These are phyloP conservation scores for Hipparchia sbordonii DNA, from an alignment of 2,888 invertebrate genomes.

Conservation along the genomic window DNA sequence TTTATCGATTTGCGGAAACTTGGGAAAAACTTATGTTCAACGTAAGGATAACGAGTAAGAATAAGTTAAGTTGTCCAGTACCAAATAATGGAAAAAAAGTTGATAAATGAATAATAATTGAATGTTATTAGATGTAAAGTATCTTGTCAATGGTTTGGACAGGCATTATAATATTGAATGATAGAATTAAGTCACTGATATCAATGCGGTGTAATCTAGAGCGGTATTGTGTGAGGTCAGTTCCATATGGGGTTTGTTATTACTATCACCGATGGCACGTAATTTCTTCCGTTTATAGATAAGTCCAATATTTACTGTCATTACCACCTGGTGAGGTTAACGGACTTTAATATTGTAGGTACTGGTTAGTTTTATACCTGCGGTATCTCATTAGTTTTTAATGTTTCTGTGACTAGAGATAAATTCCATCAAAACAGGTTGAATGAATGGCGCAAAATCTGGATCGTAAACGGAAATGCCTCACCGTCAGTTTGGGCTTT, in stretches of 20 bases:
- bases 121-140: conserved; percentile 16
- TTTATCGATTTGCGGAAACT: too few species aligned
- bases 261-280: conserved; percentile 56
- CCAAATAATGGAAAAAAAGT: background rate
- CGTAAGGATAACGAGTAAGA: too few species aligned
- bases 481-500: conserved; percentile 5
- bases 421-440: conserved; percentile 3
- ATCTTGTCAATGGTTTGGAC: conserved; percentile 54
- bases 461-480: conserved; percentile 16
- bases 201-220: conserved; percentile 65
- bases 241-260: conserved; percentile 61
- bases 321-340: conserved; percentile 73
- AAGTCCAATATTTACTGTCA: conserved; percentile 69
- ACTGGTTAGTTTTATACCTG: background rate
- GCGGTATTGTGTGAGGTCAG: conserved; percentile 75
- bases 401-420: background rate
- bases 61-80: background rate
- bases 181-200: conserved; percentile 53
- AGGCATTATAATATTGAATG: conserved; percentile 50
- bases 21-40: too few species aligned
- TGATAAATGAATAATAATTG: conserved; percentile 6
- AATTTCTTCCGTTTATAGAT: conserved; percentile 76
- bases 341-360: conserved; percentile 52
- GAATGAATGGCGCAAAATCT: background rate
- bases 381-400: background rate